Percentiles rank a stretch among this genome's conserved stretches.
Conservation (phyloP, 2,888 invertebrate genomes). For the Papilio protenor region DNA sequence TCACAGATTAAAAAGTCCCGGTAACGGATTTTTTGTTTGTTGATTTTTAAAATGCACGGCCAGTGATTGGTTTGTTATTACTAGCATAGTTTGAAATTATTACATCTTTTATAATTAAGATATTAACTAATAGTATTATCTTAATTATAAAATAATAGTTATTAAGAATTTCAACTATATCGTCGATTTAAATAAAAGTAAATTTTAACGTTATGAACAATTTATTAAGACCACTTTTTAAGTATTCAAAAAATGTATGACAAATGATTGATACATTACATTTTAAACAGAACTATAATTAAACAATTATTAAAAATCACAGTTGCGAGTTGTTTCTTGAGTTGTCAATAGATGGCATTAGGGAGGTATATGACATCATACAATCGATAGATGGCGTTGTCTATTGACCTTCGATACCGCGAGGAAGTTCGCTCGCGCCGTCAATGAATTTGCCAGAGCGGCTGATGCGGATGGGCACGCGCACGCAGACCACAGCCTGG, state of each 20-base stretch:
- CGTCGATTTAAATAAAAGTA: neutral
- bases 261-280: neutral
- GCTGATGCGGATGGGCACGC: conserved; percentile 48
- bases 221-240: neutral
- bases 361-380: neutral
- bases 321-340: conserved; percentile 3
- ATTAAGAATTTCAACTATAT: neutral
- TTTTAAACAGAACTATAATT: neutral
- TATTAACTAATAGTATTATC: no score
- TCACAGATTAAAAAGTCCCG: neutral
- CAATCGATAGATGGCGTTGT: neutral
- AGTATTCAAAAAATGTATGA: neutral
- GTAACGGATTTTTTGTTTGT: neutral
- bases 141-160: no score
- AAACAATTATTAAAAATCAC: neutral
- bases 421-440: conserved; percentile 12
- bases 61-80: neutral
- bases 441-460: conserved; percentile 15
- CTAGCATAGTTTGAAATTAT: neutral
- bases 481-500: conserved; percentile 47
- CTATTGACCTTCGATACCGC: neutral
- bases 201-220: neutral
- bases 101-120: no score
- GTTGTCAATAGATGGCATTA: neutral
- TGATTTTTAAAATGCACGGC: neutral